A percentile compares a stretch with the other conserved stretches of the same genome.
Evolutionary conservation across 2,888 invertebrate species (phyloP).

Genomic region (Caenorhabditis zanzibari): DNA sequence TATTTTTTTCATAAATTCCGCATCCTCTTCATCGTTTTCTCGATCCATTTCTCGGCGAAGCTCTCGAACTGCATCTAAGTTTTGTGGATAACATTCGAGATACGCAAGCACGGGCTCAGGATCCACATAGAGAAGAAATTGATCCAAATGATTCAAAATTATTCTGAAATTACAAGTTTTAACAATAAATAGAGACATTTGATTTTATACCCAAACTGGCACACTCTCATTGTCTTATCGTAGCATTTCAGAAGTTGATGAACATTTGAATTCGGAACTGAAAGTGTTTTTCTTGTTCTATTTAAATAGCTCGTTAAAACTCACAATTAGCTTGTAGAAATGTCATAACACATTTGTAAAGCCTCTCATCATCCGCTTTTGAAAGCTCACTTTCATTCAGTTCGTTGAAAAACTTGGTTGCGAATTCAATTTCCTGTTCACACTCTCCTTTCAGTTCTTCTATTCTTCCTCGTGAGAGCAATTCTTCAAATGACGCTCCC

Average conservation of each 20-base stretch:
- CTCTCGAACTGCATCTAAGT: constrained; percentile 11
- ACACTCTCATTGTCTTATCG: constrained; percentile 8
- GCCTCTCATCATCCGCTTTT: constrained; percentile 23
- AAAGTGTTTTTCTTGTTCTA: background rate
- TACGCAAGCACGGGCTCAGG: constrained; percentile 33
- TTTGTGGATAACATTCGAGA: constrained; percentile 31
- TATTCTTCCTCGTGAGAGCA: constrained; percentile 7
- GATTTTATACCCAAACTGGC: constrained; percentile 29
- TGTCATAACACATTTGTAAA: constrained; percentile 40
- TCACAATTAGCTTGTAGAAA: constrained; percentile 24
- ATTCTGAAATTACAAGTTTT: too few species aligned
- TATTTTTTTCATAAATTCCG: constrained; percentile 35
- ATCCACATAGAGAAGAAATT: constrained; percentile 43
- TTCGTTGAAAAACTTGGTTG: constrained; percentile 25
- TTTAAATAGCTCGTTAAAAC: background rate
- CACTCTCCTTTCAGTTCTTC: constrained; percentile 21
- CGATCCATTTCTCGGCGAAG: constrained; percentile 38
- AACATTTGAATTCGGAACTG: constrained; percentile 21
- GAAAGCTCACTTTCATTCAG: constrained; percentile 14
- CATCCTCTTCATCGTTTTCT: background rate
- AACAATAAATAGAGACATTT: too few species aligned
- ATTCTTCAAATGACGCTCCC: constrained; percentile 12
- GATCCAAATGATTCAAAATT: constrained; percentile 56
- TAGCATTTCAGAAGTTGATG: constrained; percentile 40
- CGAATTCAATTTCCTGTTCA: constrained; percentile 1